These are phyloP conservation scores for Ancistrus triradiatus DNA, from an alignment of 2,113 vertebrate species.

Conservation along the genomic window DNA sequence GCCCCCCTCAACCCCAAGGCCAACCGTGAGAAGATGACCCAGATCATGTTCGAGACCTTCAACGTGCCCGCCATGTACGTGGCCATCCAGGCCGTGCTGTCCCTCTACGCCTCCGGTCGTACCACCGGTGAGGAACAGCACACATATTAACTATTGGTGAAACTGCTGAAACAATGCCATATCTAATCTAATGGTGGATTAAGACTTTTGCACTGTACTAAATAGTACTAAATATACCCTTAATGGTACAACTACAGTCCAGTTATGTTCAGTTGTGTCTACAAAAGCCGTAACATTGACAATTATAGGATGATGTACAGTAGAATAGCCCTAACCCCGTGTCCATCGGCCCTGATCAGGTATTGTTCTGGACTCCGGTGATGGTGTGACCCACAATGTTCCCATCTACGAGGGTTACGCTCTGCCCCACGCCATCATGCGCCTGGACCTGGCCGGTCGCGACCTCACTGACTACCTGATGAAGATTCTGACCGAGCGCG, in stretches of 20 bases:
- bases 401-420: conserved; percentile 91
- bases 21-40: conserved; percentile 92
- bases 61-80: conserved; percentile 91
- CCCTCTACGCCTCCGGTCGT: conserved; percentile 90
- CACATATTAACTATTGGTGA: too few relatives aligned
- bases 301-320: too few relatives aligned
- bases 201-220: too few relatives aligned
- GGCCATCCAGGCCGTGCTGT: conserved; percentile 91
- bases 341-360: conserved; percentile 59
- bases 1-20: conserved; percentile 89
- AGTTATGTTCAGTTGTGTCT: too few relatives aligned
- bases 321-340: neutral
- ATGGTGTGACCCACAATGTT: conserved; percentile 88
- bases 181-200: too few relatives aligned
- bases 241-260: too few relatives aligned
- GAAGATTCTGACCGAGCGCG: conserved; percentile 91
- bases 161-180: too few relatives aligned
- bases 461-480: conserved; percentile 91
- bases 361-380: conserved; percentile 87
- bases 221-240: too few relatives aligned
- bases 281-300: too few relatives aligned
- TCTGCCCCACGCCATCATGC: conserved; percentile 88
- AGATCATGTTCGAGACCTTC: conserved; percentile 96
- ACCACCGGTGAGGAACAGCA: conserved; percentile 92
- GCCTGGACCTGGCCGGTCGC: conserved; percentile 84